Base-by-base conservation (phyloP, 2,797 vertebrate species). In the Gymnoscopelus braueri region DNA sequence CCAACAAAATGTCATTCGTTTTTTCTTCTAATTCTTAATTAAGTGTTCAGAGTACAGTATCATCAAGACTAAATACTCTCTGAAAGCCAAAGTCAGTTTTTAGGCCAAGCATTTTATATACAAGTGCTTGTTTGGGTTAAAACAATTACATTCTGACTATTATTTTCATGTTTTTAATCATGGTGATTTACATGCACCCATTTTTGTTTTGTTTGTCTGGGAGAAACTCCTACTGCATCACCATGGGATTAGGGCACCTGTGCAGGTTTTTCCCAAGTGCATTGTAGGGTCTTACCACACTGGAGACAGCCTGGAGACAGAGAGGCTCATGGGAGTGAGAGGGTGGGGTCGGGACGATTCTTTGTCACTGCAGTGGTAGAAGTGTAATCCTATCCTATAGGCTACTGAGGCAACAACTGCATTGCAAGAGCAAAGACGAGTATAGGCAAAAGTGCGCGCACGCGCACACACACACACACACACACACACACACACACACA, bases 281-380 rank as follows among this genome's bases (percentile, higher is more conserved):
- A 61, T 47, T 44, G 55, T 67, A 67, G 69, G 69, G 66, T 54
- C 19, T 63, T 60, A 54, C 69, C 55, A 9, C 44, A 62, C 53
- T 29, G 63, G 69, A 79, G 79, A 83, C 77, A 69, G 64, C 3
- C 57, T 72, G 82, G 74, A 85, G 87, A 79, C 10, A 78, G 3
- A 14, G 0, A 54, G 54, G 10, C 75, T 79, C 48, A 55, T 0
- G 29, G 80, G 84, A 87, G 60, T 11, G 11, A 72, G 19, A 53
- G 60, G 80, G 75, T 85, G 74, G 55, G 44, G 72, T 63, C 52
- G 69, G 23, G 2, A 1, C 53, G 8, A 71, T 58, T 51, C 54
- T 68, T 12, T 80, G 51, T 32, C 51, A 65, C 78, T 81, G 84
- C 81, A 81, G 82, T 55, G 50, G 8, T 47, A 48, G 35, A 14